These are phyloP conservation scores for Ctenomys sociabilis DNA, from an alignment of 2,113 vertebrate genomes.

Conservation along the genomic window DNA sequence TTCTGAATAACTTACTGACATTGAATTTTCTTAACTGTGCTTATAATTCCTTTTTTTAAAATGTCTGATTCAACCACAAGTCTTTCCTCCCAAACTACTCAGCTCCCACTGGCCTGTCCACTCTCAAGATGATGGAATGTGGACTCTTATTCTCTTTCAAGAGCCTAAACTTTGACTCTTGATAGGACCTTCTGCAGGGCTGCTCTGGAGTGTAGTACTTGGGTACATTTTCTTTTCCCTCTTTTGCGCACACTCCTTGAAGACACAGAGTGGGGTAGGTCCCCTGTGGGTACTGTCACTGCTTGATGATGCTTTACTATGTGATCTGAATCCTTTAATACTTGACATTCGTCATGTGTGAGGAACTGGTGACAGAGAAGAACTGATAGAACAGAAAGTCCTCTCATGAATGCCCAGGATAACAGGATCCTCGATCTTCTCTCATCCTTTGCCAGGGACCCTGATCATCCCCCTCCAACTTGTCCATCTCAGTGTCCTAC, in stretches of 20 bases:
- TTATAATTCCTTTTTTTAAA: neutral
- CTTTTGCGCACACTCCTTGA: neutral
- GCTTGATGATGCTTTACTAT: neutral
- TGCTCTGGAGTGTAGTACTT: neutral
- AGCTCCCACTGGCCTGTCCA: neutral
- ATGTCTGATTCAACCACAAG: neutral
- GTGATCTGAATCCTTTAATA: neutral
- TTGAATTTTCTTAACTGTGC: neutral
- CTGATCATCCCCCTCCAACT: neutral
- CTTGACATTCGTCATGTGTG: neutral
- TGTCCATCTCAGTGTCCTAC: neutral
- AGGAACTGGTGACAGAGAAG: neutral
- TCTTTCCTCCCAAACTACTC: neutral
- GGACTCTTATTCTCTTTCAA: neutral
- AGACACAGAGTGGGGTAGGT: neutral
- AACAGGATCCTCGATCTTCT: neutral
- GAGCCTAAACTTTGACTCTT: neutral
- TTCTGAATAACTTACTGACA: neutral
- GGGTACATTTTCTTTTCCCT: neutral
- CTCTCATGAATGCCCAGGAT: neutral
- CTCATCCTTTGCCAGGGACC: neutral
- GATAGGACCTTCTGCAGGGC: neutral
- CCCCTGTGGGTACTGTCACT: neutral
- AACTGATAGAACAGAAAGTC: neutral
- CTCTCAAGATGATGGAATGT: neutral